Evolutionary conservation across 2,797 vertebrate species (phyloP), one percentile per base, ranked within the genome.

Genomic region (Mormyrus hasselquistii): DNA sequence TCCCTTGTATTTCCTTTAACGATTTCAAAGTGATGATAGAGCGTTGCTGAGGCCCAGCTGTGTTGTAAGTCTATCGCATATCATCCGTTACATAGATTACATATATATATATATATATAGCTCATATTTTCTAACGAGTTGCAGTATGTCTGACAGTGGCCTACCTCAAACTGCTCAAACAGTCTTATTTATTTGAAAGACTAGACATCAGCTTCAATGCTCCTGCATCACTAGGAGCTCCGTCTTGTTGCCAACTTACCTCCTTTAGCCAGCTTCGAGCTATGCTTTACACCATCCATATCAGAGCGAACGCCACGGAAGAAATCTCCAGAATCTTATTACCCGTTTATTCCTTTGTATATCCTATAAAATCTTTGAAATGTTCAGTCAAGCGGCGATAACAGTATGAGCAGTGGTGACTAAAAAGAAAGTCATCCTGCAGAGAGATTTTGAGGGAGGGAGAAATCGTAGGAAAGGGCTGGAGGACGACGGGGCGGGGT

Each of bases 361-460:
- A n/a, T n/a, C 73, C 73, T n/a, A n/a, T 44, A 44, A 44, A 79
- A 44, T 79, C 8, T 44, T 29, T 79, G 38, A 79, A n/a, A 44
- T 79, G 19, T 79, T 79, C 73, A 79, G 19, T 44, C 73, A 19
- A 9, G 19, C 8, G 16, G 14, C 38, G 16, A 44, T 14, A 79
- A 44, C 38, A 7, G 41, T 79, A n/a, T 44, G 34, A 79, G 16
- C 38, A n/a, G 73, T 41, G 14, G 73, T 44, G 73, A 79, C 73
- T 79, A 41, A 44, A 79, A 79, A 79, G 73, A 79, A 79, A 79
- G 73, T 79, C 73, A 79, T 79, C 73, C 73, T 79, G 73, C 73
- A 59, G n/a, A 22, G 8, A 47, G 47, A 41, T 22, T 62, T n/a
- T 25, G 59, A 47, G 86, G 87, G 89, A 8, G 59, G 50, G 85